Evolutionary conservation across 2,113 vertebrate species (phyloP), one percentile per base, ranked within the genome.

Genomic region (Hippoglossus stenolepis): DNA sequence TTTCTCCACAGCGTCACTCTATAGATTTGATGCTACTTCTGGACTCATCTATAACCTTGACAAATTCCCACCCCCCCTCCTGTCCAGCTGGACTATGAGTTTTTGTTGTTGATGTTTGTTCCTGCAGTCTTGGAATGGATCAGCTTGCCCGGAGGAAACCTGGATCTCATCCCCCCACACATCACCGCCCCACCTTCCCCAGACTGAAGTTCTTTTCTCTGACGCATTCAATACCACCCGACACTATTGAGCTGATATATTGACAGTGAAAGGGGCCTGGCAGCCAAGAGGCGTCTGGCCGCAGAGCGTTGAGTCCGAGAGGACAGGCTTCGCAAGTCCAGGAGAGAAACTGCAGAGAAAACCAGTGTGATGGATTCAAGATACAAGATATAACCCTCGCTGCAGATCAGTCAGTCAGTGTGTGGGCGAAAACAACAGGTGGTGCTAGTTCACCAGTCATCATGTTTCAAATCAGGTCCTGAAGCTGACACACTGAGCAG

Each of bases 201-300:
- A 81, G 63, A 51, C 47, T 9, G 66, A 77, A 89, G 77, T 82
- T 85, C 81, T 90, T 90, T 89, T 85, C 85, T 86, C 75, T 86
- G 85, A 89, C 83, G 78, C 82, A 87, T 87, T 93, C 91, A 88
- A 90, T 92, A 92, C 73, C 85, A 76, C 85, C 84, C 83, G 78
- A 80, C 81, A 75, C 76, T 89, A 92, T 88, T 91, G 92, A 93
- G 83, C 86, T 90, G 90, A 91, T 86, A 87, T 92, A 92, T 93
- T 84, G 91, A 93, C 47, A 51, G 4, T 77, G 87, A 56, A 75
- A 62, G 73, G 61, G 63, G 71, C 64, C 68, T 38, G 84, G 81
- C 83, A 87, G 90, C 87, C 87, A 85, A 88, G 79, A 89, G 80
- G 85, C 89, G 83, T 82, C 81, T 82, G 82, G 31, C 31, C 6